Base-by-base conservation (phyloP, 2,797 vertebrate species). In the Falco columbarius region DNA sequence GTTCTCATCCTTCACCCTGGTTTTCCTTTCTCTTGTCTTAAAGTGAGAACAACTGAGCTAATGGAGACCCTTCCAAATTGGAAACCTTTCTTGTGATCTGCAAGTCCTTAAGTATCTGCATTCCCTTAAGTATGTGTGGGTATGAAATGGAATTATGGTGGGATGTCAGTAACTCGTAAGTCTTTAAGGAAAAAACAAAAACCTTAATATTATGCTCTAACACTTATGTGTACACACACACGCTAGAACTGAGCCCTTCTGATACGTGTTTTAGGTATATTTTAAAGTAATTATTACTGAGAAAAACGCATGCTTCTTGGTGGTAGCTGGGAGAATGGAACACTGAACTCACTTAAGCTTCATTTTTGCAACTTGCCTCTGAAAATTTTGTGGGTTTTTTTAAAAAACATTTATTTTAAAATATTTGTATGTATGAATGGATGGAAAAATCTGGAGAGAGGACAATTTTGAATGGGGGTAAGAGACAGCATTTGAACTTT, bases 141-240 rank as follows among this genome's bases (percentile, higher is more conserved):
- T 52, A 16, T 66, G 59, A 58, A 93, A 65, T 38, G 52, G 49
- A 71, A 80, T 54, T 55, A 27, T 1, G 14, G 42, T 4, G 6
- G 24, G 26, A 51, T 66, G 22, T 87, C 73, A 42, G 46, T 32
- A 16, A 12, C 24, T 59, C 62, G 36, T 29, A 15, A 40, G 29
- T 27, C 61, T 59, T 75, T 56, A 14, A 73, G 42, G 42, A 87
- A 72, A 67, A 24, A 10, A 4, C 11, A 59, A 32, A 32, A 10
- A 4, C 11, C 42, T 51, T 30, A 9, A 29, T 46, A 30, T 12
- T 22, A 9, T 36, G 13, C 23, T 65, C 36, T 44, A 68, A 58
- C 38, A 27, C 12, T 26, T 54, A 17, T 0, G 3, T n/a, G 14
- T 11, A 16, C 14, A 63, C 18, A 9, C 16, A n/a, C 54, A 7